These are phyloP conservation scores for Chironomus tepperi DNA, from an alignment of 1,140 invertebrate species.

Conservation along the genomic window DNA sequence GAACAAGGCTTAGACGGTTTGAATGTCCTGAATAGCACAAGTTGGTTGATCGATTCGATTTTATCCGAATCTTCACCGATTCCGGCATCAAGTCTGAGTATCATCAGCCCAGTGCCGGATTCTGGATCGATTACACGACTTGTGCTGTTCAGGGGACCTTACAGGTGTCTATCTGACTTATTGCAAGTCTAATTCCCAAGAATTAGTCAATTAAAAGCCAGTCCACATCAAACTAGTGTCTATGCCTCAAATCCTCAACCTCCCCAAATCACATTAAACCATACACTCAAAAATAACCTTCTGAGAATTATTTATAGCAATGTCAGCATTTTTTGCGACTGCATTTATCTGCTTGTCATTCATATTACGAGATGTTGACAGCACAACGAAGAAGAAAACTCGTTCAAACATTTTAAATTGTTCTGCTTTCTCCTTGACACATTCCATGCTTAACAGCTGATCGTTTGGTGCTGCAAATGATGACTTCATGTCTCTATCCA, in stretches of 20 bases:
- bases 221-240: neutral
- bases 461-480: neutral
- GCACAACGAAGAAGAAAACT: neutral
- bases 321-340: neutral
- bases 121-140: no score
- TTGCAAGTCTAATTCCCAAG: no score
- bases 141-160: no score
- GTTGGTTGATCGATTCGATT: no score
- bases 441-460: neutral
- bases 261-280: neutral
- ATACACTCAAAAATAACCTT: neutral
- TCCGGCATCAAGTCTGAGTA: no score
- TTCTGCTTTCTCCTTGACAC: neutral
- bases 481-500: neutral
- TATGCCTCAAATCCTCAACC: neutral
- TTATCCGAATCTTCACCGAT: no score
- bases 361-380: neutral
- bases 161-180: no score
- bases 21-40: no score
- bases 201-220: no score
- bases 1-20: no score
- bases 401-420: neutral
- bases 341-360: neutral
- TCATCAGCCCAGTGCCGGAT: no score
- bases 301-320: neutral